phyloP scores from a whole-genome alignment of 35 echinoderm and acorn worm species.

The Acanthaster planci region DNA sequence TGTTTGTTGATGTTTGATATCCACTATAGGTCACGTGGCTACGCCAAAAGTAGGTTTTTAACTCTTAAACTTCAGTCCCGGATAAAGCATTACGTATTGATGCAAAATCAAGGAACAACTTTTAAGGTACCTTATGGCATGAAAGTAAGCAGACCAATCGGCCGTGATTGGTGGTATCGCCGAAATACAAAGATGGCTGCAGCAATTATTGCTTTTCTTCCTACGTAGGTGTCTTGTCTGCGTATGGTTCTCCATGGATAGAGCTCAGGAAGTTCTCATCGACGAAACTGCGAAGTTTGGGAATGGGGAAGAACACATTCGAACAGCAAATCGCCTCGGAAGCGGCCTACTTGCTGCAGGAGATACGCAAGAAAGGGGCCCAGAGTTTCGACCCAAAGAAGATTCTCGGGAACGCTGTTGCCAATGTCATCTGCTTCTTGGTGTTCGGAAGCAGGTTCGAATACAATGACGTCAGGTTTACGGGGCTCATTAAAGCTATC shows the following conservation, averaged over 20 bases:
- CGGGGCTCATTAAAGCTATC: constrained; percentile 7
- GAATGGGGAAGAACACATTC: not conserved
- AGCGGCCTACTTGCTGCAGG: not conserved
- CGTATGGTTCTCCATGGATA: not conserved
- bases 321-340: constrained; percentile 9
- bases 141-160: too few species aligned
- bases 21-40: too few species aligned
- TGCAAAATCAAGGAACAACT: too few species aligned
- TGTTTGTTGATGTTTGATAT: too few species aligned
- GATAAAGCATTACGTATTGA: too few species aligned
- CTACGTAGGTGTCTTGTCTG: not conserved
- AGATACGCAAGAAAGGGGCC: not conserved
- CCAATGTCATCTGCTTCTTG: constrained; percentile 33
- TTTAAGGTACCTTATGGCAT: too few species aligned
- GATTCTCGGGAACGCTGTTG: not conserved
- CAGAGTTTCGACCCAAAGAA: not conserved
- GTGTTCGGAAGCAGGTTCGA: constrained; percentile 22
- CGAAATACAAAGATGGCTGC: too few species aligned
- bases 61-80: too few species aligned
- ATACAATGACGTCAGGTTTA: constrained; percentile 6
- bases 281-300: not conserved
- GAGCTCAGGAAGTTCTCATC: not conserved
- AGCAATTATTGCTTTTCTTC: too few species aligned
- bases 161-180: too few species aligned
- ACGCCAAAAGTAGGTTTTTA: too few species aligned